phyloP scores from a whole-genome alignment of 2,113 vertebrate genomes.

The Sturnus vulgaris region DNA sequence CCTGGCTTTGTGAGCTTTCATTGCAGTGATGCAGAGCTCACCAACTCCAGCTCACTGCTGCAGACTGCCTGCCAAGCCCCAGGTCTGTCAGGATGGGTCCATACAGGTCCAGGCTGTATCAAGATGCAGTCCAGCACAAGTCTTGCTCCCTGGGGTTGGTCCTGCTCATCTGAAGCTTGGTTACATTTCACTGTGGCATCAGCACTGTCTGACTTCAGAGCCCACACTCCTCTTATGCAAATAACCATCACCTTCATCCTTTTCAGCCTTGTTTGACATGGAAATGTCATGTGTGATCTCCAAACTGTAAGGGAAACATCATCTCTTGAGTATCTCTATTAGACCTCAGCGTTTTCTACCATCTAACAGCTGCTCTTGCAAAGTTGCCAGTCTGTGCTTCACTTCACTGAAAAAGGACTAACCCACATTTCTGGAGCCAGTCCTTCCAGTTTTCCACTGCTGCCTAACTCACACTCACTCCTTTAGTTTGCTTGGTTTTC shows the following conservation, averaged over 20 bases:
- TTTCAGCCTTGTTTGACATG: neutral
- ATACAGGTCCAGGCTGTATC: neutral
- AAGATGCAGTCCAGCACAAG: neutral
- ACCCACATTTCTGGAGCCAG: neutral
- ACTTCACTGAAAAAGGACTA: slow-evolving; percentile 12
- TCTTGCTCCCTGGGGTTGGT: neutral
- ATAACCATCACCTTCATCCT: neutral
- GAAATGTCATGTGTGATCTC: slow-evolving; percentile 7
- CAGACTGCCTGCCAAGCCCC: neutral
- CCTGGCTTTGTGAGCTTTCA: neutral
- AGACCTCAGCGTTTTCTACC: neutral
- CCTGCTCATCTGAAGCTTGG: neutral
- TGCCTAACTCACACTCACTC: slow-evolving; percentile 29
- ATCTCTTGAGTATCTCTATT: slow-evolving; percentile 25
- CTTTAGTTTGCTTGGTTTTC: neutral
- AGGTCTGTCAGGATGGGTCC: neutral
- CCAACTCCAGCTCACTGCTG: neutral
- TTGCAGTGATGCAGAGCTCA: neutral
- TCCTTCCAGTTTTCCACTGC: slow-evolving; percentile 23
- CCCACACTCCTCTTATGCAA: neutral
- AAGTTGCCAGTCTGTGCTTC: neutral
- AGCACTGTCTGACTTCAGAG: neutral
- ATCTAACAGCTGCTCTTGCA: slow-evolving; percentile 49
- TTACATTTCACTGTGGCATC: neutral
- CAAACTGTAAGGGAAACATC: neutral